A percentile compares a stretch with the other conserved stretches of the same genome.
Conservation (phyloP, 2,113 vertebrate genomes). For the Megalops atlanticus region DNA sequence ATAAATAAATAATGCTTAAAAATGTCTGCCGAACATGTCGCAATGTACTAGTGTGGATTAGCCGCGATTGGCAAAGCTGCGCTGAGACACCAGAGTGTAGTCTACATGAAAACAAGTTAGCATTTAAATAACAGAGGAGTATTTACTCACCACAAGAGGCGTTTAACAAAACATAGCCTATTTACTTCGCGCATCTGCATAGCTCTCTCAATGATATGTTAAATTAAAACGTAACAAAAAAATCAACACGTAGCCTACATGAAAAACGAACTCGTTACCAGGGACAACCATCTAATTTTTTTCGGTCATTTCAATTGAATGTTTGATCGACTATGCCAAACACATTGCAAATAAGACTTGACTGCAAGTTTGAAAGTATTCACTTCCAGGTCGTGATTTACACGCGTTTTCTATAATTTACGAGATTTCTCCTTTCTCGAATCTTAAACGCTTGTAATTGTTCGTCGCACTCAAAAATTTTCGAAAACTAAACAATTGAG, state of each 20-base stretch:
- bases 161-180: background rate
- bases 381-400: slow-evolving; percentile 24
- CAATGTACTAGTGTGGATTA: background rate
- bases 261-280: background rate
- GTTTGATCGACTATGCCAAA: background rate
- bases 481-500: background rate
- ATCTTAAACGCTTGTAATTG: background rate
- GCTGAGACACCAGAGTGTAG: background rate
- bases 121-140: background rate
- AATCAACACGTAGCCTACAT: too few species aligned
- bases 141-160: background rate
- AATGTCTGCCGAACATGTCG: background rate
- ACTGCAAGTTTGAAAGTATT: slow-evolving; percentile 5
- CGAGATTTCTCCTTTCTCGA: background rate
- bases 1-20: too few species aligned
- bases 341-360: background rate
- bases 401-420: background rate
- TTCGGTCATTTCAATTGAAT: background rate
- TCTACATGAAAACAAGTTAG: background rate
- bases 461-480: background rate
- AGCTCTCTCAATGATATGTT: background rate
- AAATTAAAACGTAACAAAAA: background rate
- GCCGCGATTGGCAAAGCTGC: background rate
- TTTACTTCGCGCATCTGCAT: background rate
- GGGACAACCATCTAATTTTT: background rate